Conservation (phyloP, 2,113 vertebrate species). For the Nycticryphes semicollaris region DNA sequence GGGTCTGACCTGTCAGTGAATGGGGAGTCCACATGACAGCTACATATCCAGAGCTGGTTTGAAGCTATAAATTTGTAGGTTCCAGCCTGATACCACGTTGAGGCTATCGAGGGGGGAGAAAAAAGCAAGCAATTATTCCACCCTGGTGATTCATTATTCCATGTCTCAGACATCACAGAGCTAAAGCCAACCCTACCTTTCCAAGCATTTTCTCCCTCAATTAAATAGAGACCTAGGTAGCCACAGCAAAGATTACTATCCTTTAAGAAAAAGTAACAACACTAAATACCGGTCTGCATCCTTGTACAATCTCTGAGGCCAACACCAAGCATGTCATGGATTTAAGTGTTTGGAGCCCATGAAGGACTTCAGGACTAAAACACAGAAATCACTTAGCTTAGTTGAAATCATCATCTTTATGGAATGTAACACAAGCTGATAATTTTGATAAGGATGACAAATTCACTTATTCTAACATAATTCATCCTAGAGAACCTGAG, state of each 20-base stretch:
- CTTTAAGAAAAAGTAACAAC: background rate
- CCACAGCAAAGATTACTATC: background rate
- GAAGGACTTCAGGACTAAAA: background rate
- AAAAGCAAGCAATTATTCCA: background rate
- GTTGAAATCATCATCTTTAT: background rate
- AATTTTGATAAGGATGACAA: conserved; percentile 26
- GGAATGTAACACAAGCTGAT: conserved; percentile 7
- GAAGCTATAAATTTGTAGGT: background rate
- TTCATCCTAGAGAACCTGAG: background rate
- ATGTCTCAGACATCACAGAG: conserved; percentile 3
- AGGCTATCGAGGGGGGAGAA: background rate
- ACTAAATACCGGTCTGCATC: background rate
- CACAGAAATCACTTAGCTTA: background rate
- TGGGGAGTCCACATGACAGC: background rate
- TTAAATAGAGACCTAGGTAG: conserved; percentile 7
- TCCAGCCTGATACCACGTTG: conserved; percentile 3
- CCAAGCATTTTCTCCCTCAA: conserved; percentile 15
- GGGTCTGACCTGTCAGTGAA: background rate
- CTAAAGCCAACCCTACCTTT: background rate
- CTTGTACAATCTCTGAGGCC: background rate
- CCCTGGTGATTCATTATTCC: conserved; percentile 5
- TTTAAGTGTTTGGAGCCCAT: background rate
- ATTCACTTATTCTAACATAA: conserved; percentile 7
- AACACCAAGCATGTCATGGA: background rate
- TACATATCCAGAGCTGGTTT: background rate